Base-by-base conservation (phyloP, 2,888 invertebrate species). In the Chloroclystis v-ata region DNA sequence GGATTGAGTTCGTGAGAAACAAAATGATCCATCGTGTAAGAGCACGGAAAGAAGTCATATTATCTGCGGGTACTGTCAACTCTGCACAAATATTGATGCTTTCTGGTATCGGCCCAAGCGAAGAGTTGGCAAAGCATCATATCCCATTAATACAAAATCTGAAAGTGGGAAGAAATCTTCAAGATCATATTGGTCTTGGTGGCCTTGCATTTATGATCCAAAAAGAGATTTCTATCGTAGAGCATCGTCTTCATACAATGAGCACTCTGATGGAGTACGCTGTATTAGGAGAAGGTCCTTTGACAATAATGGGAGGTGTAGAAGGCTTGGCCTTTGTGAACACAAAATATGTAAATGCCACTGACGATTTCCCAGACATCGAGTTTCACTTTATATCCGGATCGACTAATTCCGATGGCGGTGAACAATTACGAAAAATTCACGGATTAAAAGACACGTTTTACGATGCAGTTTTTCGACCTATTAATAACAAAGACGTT, bases 11-110 rank as follows among this genome's bases (percentile, higher is more conserved):
- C 63, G 80, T 94, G 1, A 89, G 94, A 33, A 92, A 94, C 41
- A 92, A 92, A 38, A 91, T 92, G 78, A 69, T 93, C 0, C 91
- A 93, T 62, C 89, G 93, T 38, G 91, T 96, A 1, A 83, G 93
- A 47, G 95, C 96, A 0, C 90, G 90, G 25, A 96, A 94, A 71
- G 97, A 97, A 75, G 94, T 99, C 0, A 94, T 99, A 38, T 70
- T 99, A 1, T 95, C 96, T 0, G 97, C 94, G 0, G 99, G 99
- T 0, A 91, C 98, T 0, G 90, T 99, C 0, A 98, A 97, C 71
- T 95, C 97, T 0, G 97, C 99, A 0, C 98, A 99, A 71, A 69
- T 99, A 1, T 78, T 99, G 28, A 96, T 98, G 96, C 77, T 99
- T 0, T 97, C 97, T 6, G 99, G 98, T 0, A 90, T 98, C 8